Evolutionary conservation across 64 coral and sea anemone species (phyloP), one percentile per base, ranked within the genome.

Genomic region (Astreopora myriophthalma): DNA sequence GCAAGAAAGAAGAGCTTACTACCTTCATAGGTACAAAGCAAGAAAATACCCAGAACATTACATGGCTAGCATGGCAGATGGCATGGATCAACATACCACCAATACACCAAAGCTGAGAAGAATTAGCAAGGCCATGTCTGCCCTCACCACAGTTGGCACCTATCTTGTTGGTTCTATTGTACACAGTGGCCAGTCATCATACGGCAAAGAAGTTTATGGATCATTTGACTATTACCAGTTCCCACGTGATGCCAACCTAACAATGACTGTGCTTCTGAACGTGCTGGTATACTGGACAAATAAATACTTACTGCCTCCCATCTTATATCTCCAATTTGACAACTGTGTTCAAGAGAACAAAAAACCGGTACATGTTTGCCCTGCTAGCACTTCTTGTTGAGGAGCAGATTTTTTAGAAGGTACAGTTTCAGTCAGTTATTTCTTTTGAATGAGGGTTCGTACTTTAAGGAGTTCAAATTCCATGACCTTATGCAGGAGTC

Each of bases 161-260:
- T 14, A 55, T 55, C 49, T 55, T 55, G 49, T 55, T 55, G 49
- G 49, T 55, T 55, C 11, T 55, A 55, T 81, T 48, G 28, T 90
- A 14, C 75, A 90, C 36, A 69, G n/a, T 90, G 75, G 88, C 20
- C 88, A 90, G 68, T n/a, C 60, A 52, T 2, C 32, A 66, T 1
- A 66, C 51, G 89, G 89, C 14, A 91, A 91, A 79, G 89, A 81
- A 14, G 52, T 91, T 39, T 91, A 91, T 57, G 77, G 77, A 20
- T 83, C 76, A 10, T 91, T 91, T 91, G 89, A 91, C 14, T 91
- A 79, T 55, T 91, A 91, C 29, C 89, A 91, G 38, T 91, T 35
- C 34, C 89, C 89, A 11, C 89, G 83, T 91, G 89, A 91, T 28
- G 46, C 89, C 17, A 83, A 91, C 31, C 71, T 91, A 25, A 91